A percentile compares a stretch with the other conserved stretches of the same genome.
Conservation (phyloP, 2,797 vertebrate species). For the Peromyscus nudipes region DNA sequence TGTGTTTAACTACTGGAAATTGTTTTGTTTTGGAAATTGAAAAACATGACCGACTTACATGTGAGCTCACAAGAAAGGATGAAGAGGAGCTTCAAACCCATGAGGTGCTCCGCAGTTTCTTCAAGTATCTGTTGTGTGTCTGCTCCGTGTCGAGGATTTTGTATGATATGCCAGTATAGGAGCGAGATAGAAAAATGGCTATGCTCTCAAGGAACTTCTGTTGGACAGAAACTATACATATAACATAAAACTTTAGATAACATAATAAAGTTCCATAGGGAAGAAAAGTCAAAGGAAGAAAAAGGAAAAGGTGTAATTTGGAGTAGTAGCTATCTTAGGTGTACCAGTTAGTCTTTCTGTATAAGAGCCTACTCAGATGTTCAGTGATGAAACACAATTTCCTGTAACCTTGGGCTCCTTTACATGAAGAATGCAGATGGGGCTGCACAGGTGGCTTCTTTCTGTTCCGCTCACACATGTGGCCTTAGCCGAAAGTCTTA, state of each 20-base stretch:
- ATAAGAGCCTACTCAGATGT: neutral
- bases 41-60: neutral
- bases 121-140: neutral
- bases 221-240: neutral
- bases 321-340: neutral
- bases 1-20: constrained; percentile 4
- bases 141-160: neutral
- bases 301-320: neutral
- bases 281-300: neutral
- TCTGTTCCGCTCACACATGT: neutral
- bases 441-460: neutral
- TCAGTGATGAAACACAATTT: neutral
- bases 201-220: neutral
- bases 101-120: neutral
- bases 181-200: neutral
- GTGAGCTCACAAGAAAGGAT: neutral
- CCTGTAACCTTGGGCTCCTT: neutral
- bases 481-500: neutral
- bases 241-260: neutral
- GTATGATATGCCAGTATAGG: neutral
- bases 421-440: neutral
- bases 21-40: neutral
- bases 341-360: neutral
- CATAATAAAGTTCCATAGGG: neutral
- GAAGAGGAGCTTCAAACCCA: neutral